These are phyloP conservation scores for Noctuana brunneofusca DNA, from an alignment of 2,888 invertebrate species.

Conservation along the genomic window DNA sequence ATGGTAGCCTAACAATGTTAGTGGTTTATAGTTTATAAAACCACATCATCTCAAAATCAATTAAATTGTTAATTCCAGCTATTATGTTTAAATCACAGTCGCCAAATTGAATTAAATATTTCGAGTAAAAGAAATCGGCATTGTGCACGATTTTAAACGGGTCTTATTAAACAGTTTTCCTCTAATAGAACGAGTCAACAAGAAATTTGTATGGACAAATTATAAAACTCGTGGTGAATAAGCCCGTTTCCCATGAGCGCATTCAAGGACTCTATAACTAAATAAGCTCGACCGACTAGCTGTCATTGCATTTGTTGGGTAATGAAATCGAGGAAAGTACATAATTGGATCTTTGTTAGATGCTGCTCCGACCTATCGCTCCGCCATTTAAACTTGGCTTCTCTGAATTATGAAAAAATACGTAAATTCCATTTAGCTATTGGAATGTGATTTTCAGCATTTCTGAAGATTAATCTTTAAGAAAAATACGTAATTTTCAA, in stretches of 20 bases:
- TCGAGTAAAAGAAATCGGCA: too few species aligned
- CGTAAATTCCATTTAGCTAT: too few species aligned
- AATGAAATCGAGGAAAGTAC: neutral
- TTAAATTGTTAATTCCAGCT: neutral
- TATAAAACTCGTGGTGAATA: neutral
- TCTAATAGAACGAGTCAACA: too few species aligned
- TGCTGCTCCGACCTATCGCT: neutral
- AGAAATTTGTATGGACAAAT: neutral
- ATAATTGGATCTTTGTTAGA: neutral
- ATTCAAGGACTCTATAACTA: neutral
- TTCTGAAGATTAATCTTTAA: too few species aligned
- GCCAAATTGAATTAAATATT: too few species aligned
- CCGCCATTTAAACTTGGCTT: neutral
- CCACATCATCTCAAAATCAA: neutral
- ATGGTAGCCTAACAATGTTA: too few species aligned
- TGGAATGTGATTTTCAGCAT: too few species aligned
- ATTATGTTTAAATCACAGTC: neutral
- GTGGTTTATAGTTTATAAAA: neutral
- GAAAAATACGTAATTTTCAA: too few species aligned
- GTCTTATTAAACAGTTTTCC: too few species aligned
- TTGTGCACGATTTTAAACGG: too few species aligned
- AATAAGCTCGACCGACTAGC: neutral
- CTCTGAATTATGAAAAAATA: neutral
- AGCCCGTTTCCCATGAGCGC: neutral
- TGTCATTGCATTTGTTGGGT: neutral